Base-by-base conservation (phyloP, 1,140 invertebrate species). In the Steinernema feltiae region DNA sequence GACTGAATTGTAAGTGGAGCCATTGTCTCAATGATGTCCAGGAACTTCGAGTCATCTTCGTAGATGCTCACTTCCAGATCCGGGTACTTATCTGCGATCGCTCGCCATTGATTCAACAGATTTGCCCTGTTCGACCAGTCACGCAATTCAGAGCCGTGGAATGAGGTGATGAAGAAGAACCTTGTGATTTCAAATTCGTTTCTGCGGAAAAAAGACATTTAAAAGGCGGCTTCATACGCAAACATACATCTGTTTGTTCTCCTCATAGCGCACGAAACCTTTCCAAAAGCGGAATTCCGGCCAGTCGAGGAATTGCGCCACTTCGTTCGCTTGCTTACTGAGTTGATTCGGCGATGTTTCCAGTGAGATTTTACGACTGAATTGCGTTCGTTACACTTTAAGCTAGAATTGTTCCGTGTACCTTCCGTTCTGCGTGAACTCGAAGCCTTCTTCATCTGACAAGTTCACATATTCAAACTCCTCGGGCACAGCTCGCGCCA, bases 1-100 rank as follows among this genome's bases (percentile, higher is more conserved):
- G 87, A 85, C 70, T 87, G 86, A 1, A 88, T 72, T 0, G 87
- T 88, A 41, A 85, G 85, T 2, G 84, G 83, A 21, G 88, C 76
- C 15, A 88, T 84, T 7, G 80, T 80, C 17, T 80, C 79, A 31
- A 85, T 85, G 1, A 85, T 41, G 63, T 85, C 84, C 29, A 85
- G 71, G 73, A 84, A 86, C 73, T 85, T 86, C 0, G 82, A 76
- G 46, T 86, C 83, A 30, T 85, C 82, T 72, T 78, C 72, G 32
- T 79, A 85, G 18, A 85, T 77, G 70, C 76, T 79, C 24, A 86
- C 78, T 27, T 84, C 76, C n/a, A 85, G 70, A 31, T 84, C 80
- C 2, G 85, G 76, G 46, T 86, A 84, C 75, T 78, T 82, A 72
- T 85, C 83, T 7, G 83, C 83, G 1, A 85, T 77, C 35, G 31